Percentiles rank a stretch among this genome's conserved stretches.
phyloP scores from a whole-genome alignment of 2,888 invertebrate genomes.

The Epiblema foenella region DNA sequence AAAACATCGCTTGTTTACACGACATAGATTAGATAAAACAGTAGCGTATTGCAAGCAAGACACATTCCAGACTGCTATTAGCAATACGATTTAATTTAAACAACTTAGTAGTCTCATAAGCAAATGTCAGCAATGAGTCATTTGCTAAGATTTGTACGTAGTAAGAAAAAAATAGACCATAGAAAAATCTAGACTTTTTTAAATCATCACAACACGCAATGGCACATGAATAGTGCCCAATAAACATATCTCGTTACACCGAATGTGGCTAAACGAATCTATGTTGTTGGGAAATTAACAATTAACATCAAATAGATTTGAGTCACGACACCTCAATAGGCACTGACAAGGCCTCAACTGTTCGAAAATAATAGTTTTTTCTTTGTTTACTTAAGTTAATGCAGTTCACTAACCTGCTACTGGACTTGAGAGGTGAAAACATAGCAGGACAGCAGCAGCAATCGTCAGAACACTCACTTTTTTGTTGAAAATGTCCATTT shows the following conservation, averaged over 20 bases:
- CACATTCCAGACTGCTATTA: background rate
- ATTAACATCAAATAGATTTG: constrained; percentile 31
- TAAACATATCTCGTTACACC: constrained; percentile 5
- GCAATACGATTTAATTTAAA: background rate
- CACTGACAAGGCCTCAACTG: constrained; percentile 30
- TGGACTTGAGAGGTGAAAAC: constrained; percentile 12
- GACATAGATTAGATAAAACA: constrained; percentile 24
- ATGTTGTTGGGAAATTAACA: constrained; percentile 25
- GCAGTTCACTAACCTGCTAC: constrained; percentile 24
- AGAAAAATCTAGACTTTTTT: constrained; percentile 39
- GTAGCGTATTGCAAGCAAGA: background rate
- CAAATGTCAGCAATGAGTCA: constrained; percentile 35
- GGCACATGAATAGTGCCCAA: background rate
- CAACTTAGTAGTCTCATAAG: constrained; percentile 6
- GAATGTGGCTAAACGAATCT: constrained; percentile 1
- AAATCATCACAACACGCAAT: background rate
- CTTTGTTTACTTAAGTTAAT: constrained; percentile 39
- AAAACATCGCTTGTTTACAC: constrained; percentile 24
- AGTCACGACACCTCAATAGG: constrained; percentile 32
- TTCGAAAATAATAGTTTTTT: constrained; percentile 31
- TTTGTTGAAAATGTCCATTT: constrained; percentile 35
- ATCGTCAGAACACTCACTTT: constrained; percentile 38
- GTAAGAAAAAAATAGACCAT: constrained; percentile 26
- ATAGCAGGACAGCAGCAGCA: constrained; percentile 13
- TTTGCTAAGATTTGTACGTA: constrained; percentile 20